Base-by-base conservation (phyloP, 1,140 invertebrate genomes). In the Charaxes varanes region DNA sequence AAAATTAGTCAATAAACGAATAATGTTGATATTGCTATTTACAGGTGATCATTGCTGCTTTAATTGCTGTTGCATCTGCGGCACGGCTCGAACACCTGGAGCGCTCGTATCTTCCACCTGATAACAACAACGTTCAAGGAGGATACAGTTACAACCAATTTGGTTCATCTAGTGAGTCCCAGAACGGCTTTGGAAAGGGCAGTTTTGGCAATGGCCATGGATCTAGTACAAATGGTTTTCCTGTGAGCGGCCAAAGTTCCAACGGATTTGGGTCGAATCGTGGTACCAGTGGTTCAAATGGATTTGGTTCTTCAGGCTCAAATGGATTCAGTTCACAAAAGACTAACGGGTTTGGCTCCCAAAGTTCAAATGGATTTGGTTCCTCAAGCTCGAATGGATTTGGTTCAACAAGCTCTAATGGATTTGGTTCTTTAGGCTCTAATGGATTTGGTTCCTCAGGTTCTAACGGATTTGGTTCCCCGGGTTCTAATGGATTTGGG, bases 81-180 rank as follows among this genome's bases (percentile, higher is more conserved):
- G 78, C 47, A 6, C 74, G 78, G 10, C 42, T 82, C 12, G 74
- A 79, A 30, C 66, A 78, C 31, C 57, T 82, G 3, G 72, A 82
- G 44, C 64, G 72, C 11, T 50, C 56, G 6, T 80, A 80, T 46
- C 66, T 77, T 6, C 74, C 76, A 2, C 76, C 72, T 15, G 52
- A 63, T 33, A 51, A 48, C 26, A 53, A 42, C 38, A 34, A 22
- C 17, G 15, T 13, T 22, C 36, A 34, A 14, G 43, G 15, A 19
- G 28, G 28, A 24, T 54, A 51, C 13, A 24, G 38, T 27, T 12
- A 24, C 12, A 36, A 41, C 26, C 42, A 42, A 28, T 37, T 21
- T 27, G 34, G 27, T 12, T 27, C 32, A 15, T 28, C 18, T 13
- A 16, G 1, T 8, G 40, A 23, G 6, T 36, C 24, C 17, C 31